These are phyloP conservation scores for Arbacia lixula DNA, from an alignment of 53 echinoderm and acorn worm species.

Conservation along the genomic window DNA sequence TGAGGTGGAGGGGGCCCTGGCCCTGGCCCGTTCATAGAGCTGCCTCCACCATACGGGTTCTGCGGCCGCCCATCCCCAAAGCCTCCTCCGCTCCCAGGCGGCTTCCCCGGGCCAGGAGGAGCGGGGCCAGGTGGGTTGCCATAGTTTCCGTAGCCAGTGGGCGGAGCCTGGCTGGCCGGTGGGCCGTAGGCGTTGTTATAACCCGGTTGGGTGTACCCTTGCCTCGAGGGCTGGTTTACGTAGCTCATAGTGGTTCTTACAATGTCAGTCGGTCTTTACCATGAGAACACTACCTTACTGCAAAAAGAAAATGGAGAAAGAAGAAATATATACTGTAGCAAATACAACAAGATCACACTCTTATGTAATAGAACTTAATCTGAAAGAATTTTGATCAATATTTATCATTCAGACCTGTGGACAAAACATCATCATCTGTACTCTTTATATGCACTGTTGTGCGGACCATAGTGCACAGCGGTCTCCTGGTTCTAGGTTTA, in stretches of 20 bases:
- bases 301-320: too few species aligned
- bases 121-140: slow-evolving; percentile 19
- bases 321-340: too few species aligned
- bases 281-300: neutral
- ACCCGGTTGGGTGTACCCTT: slow-evolving; percentile 5
- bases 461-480: too few species aligned
- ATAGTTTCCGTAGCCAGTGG: slow-evolving; percentile 23
- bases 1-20: neutral
- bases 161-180: neutral
- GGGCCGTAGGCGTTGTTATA: slow-evolving; percentile 31
- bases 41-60: neutral
- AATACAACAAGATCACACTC: too few species aligned
- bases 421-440: neutral
- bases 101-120: slow-evolving; percentile 35
- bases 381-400: too few species aligned
- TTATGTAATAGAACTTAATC: too few species aligned
- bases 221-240: slow-evolving; percentile 45
- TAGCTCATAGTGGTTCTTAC: slow-evolving; percentile 37
- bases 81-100: neutral
- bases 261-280: too few species aligned
- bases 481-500: too few species aligned
- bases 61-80: slow-evolving; percentile 32
- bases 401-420: too few species aligned
- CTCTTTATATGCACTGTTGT: too few species aligned
- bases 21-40: slow-evolving; percentile 37